A percentile compares a stretch with the other conserved stretches of the same genome.
Evolutionary conservation across 35 echinoderm and acorn worm species (phyloP).

Genomic region (Apostichopus japonicus): DNA sequence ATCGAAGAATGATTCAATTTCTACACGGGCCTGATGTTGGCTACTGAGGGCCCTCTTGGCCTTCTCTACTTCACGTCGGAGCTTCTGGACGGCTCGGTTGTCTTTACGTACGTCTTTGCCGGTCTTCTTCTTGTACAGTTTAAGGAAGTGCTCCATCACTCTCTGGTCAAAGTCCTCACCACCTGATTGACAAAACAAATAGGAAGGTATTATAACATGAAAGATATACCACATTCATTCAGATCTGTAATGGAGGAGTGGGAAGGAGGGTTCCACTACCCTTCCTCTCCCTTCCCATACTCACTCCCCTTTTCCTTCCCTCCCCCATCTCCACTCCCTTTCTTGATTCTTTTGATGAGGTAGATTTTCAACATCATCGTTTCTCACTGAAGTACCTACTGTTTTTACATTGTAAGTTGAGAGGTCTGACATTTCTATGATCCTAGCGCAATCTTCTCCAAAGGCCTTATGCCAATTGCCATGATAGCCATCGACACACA

Average conservation of each 20-base stretch:
- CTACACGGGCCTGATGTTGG: constrained; percentile 90
- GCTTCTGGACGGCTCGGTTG: constrained; percentile 98
- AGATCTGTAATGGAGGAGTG: neutral
- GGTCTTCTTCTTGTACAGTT: constrained; percentile 99
- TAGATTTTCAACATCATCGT: too few relatives aligned
- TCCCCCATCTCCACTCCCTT: too few relatives aligned
- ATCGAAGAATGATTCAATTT: constrained; percentile 98
- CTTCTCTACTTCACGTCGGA: constrained; percentile 98
- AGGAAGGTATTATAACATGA: neutral
- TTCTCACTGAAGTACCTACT: too few relatives aligned
- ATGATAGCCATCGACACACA: too few relatives aligned
- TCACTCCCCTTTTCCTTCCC: too few relatives aligned
- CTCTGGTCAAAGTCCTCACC: constrained; percentile 99
- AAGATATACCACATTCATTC: neutral
- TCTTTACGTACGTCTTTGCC: constrained; percentile 98
- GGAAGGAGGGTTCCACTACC: neutral
- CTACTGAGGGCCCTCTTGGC: constrained; percentile 97
- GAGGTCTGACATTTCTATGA: too few relatives aligned
- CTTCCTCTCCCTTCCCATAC: too few relatives aligned
- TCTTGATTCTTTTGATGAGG: too few relatives aligned
- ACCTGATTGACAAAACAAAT: constrained; percentile 50
- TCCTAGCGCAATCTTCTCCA: too few relatives aligned
- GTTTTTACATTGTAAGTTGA: too few relatives aligned
- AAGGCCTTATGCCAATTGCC: too few relatives aligned
- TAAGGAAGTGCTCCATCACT: constrained; percentile 98